phyloP scores from a whole-genome alignment of 2,888 invertebrate species.

The Melanostoma mellinum region DNA sequence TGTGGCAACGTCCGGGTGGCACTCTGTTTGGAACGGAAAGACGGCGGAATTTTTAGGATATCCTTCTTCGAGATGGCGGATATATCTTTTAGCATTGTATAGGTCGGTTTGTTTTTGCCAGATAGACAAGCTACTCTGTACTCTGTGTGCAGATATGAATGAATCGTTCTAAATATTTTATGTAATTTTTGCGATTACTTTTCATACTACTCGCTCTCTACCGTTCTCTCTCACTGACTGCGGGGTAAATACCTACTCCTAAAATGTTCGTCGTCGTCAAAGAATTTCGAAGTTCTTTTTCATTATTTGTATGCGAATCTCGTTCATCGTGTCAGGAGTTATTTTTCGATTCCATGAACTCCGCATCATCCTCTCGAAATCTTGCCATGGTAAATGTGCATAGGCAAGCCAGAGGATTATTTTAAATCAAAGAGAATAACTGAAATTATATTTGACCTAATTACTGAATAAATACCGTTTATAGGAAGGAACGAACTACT shows the following conservation, averaged over 20 bases:
- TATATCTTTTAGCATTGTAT: too few species aligned
- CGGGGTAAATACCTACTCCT: slow-evolving; percentile 24
- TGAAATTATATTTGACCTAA: slow-evolving; percentile 67
- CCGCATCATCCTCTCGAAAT: neutral
- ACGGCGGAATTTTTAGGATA: slow-evolving; percentile 43
- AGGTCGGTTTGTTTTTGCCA: too few species aligned
- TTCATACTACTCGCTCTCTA: slow-evolving; percentile 7
- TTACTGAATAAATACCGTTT: slow-evolving; percentile 37
- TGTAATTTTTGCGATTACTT: slow-evolving; percentile 73
- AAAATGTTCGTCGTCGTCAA: slow-evolving; percentile 30
- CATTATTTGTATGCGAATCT: slow-evolving; percentile 49
- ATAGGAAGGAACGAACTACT: neutral
- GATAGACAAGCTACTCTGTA: too few species aligned
- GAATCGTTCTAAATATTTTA: slow-evolving; percentile 71
- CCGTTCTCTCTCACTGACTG: neutral
- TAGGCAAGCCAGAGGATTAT: neutral
- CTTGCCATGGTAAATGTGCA: neutral
- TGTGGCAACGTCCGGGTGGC: too few species aligned
- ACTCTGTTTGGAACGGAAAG: slow-evolving; percentile 10
- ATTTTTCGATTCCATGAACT: slow-evolving; percentile 22
- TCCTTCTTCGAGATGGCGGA: neutral
- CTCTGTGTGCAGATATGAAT: slow-evolving; percentile 44
- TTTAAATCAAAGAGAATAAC: slow-evolving; percentile 49
- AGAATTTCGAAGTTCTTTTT: slow-evolving; percentile 13
- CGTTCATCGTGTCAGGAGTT: slow-evolving; percentile 21